phyloP scores from a whole-genome alignment of 2,797 vertebrate species.

The Manis javanica region DNA sequence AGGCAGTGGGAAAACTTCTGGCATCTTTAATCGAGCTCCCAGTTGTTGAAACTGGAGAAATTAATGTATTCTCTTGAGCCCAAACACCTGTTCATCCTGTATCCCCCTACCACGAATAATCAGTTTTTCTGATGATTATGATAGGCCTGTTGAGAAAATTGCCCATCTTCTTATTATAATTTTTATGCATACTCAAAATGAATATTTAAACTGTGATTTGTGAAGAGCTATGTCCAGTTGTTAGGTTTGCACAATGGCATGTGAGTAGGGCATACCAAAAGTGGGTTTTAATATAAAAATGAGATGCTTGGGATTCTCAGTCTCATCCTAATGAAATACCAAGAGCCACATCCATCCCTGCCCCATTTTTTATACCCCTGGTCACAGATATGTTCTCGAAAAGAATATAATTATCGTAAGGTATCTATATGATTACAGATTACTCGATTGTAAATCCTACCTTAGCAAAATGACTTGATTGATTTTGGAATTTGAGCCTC shows the following conservation, averaged over 20 bases:
- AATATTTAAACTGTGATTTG: conserved; percentile 74
- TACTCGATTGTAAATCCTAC: conserved; percentile 78
- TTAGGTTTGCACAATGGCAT: conserved; percentile 39
- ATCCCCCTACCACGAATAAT: conserved; percentile 57
- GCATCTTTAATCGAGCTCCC: conserved; percentile 28
- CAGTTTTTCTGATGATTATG: neutral
- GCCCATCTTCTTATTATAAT: conserved; percentile 72
- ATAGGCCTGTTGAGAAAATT: conserved; percentile 74
- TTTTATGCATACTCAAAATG: conserved; percentile 73
- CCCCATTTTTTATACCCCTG: conserved; percentile 57
- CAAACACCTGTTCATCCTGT: conserved; percentile 66
- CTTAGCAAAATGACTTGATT: conserved; percentile 80
- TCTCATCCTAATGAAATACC: conserved; percentile 82
- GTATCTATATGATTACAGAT: conserved; percentile 83
- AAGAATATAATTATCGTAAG: conserved; percentile 84
- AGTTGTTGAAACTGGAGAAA: conserved; percentile 71
- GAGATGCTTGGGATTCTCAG: conserved; percentile 74
- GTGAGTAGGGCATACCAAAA: conserved; percentile 39
- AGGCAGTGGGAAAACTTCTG: conserved; percentile 40
- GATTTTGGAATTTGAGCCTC: conserved; percentile 83
- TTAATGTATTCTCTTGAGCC: conserved; percentile 47
- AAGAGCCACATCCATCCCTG: conserved; percentile 39
- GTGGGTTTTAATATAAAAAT: conserved; percentile 79
- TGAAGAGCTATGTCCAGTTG: conserved; percentile 68
- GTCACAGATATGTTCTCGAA: conserved; percentile 82